Percentiles rank a stretch among this genome's conserved stretches.
These are phyloP conservation scores for Poeciliopsis occidentalis DNA, from an alignment of 2,113 vertebrate genomes.

Conservation along the genomic window DNA sequence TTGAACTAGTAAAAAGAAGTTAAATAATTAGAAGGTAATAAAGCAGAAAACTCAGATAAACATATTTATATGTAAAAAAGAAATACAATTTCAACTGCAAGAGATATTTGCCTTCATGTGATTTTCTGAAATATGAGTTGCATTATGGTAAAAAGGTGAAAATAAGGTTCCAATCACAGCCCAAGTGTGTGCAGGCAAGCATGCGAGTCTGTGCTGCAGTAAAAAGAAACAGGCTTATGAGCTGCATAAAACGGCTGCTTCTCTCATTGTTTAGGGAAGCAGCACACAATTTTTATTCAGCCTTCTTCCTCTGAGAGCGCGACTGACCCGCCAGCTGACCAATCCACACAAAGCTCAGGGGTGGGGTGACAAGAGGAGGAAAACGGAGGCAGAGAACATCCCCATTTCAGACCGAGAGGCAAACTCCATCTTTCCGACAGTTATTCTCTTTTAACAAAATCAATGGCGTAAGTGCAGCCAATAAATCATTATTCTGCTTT, in stretches of 20 bases:
- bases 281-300: conserved; percentile 46
- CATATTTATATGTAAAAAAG: conserved; percentile 45
- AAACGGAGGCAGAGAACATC: conserved; percentile 21
- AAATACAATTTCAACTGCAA: conserved; percentile 46
- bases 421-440: conserved; percentile 61
- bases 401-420: conserved; percentile 49
- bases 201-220: conserved; percentile 11
- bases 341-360: conserved; percentile 43
- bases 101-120: conserved; percentile 28
- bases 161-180: conserved; percentile 17
- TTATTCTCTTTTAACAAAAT: conserved; percentile 57
- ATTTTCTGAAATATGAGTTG: conserved; percentile 54
- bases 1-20: conserved; percentile 63
- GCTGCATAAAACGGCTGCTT: conserved; percentile 41
- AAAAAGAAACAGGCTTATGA: conserved; percentile 30
- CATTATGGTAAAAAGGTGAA: conserved; percentile 33
- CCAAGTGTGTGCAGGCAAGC: background rate
- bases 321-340: conserved; percentile 64
- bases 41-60: conserved; percentile 56
- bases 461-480: conserved; percentile 42
- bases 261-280: conserved; percentile 49
- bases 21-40: conserved; percentile 75
- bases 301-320: conserved; percentile 33
- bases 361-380: background rate
- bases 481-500: conserved; percentile 58